Evolutionary conservation across 1,140 invertebrate species (phyloP), one percentile per base, ranked within the genome.

Genomic region (Listronotus oregonensis): DNA sequence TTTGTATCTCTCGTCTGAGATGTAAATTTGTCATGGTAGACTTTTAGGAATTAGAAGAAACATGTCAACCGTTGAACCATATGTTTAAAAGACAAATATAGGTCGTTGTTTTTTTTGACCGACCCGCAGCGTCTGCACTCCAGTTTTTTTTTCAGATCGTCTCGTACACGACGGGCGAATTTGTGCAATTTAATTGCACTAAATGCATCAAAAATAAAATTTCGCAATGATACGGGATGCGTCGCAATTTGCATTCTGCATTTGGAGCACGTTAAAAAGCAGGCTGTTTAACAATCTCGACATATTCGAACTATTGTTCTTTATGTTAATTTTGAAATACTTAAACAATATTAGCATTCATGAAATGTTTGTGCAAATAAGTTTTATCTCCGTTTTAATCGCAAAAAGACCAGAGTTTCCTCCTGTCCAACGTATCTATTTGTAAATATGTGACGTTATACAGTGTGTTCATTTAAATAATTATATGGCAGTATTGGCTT

Each of bases 241-340:
- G 21, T 3, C 51, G 51, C 37, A 54, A 54, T 54, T 54, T 37
- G n/a, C 18, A 39, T 54, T 54, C 11, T 54, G 51, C 51, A 54
- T 54, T 54, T 54, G 17, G 32, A 39, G 51, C 51, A 54, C 51
- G 51, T 54, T 39, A 54, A 54, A 54, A 8, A 54, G 31, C 51
- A 14, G 17, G 2, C 51, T 54, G 39, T 54, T 54, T 54, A 54
- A 54, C 51, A 54, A 54, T 54, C 51, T 37, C 31, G 9, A 37
- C 51, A 42, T 54, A 54, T 54, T 42, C 51, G n/a, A 18, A 54
- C 51, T 42, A 54, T 54, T 54, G 51, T 54, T 54, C 51, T 54
- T 54, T 54, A 54, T 54, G 51, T 54, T 39, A 54, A 54, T 54
- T 54, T 37, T 21, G 51, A 42, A 54, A 54, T 54, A 54, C 51